phyloP scores from a whole-genome alignment of 2,797 vertebrate species.

The Pithecia hirsuta region DNA sequence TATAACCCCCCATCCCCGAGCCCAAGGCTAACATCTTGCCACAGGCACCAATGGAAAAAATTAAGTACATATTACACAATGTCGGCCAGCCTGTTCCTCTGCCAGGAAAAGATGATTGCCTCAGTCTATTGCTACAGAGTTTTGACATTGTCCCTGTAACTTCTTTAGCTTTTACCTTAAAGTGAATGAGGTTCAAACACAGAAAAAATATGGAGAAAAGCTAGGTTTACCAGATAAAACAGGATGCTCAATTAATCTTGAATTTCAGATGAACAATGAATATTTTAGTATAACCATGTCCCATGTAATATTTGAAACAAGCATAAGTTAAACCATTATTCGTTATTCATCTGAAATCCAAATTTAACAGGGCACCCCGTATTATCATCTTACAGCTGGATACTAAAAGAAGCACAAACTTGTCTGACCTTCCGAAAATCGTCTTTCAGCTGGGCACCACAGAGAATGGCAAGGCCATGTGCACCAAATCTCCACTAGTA shows the following conservation, averaged over 20 bases:
- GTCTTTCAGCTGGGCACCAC: background rate
- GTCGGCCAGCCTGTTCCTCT: background rate
- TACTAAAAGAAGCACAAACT: background rate
- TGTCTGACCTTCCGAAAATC: background rate
- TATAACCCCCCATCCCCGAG: fast-evolving
- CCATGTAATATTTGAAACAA: background rate
- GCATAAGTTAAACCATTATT: background rate
- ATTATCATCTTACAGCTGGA: background rate
- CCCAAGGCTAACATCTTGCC: background rate
- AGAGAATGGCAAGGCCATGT: background rate
- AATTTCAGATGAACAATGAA: background rate
- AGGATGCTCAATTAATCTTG: background rate
- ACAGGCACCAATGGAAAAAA: background rate
- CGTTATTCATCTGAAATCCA: background rate
- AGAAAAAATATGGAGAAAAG: background rate
- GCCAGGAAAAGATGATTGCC: background rate
- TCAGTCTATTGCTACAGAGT: background rate
- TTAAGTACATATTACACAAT: background rate
- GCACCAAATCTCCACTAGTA: background rate
- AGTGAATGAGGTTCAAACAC: background rate
- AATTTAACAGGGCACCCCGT: background rate
- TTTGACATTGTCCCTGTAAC: background rate
- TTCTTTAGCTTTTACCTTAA: background rate
- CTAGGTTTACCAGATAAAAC: background rate
- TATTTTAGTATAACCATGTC: background rate